Conservation (phyloP, 2,113 vertebrate species). For the Sinocyclocheilus anophthalmus region DNA sequence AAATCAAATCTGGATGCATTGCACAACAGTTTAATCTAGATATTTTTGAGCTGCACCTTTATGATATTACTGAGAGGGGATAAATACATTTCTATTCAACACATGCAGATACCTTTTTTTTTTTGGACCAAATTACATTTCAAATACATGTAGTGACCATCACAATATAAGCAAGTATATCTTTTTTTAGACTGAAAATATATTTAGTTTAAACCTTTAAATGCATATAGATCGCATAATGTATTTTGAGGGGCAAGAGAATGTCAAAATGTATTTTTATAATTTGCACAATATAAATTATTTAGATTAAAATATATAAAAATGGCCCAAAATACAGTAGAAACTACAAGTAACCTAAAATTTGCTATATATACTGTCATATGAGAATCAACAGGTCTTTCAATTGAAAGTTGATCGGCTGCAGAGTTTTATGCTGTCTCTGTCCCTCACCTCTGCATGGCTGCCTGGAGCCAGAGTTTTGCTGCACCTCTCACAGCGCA, state of each 20-base stretch:
- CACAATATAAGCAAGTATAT: too few species aligned
- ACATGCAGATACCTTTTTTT: neutral
- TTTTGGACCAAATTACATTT: neutral
- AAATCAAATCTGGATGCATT: neutral
- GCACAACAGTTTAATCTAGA: neutral
- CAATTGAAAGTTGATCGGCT: too few species aligned
- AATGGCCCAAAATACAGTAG: too few species aligned
- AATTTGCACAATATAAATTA: too few species aligned
- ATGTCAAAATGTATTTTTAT: too few species aligned
- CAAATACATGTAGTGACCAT: neutral
- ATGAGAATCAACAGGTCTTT: too few species aligned
- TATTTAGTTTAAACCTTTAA: too few species aligned
- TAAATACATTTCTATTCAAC: neutral
- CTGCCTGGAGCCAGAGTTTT: conserved; percentile 89
- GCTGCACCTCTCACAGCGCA: conserved; percentile 89
- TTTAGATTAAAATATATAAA: too few species aligned
- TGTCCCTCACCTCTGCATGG: conserved; percentile 84
- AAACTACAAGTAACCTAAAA: too few species aligned
- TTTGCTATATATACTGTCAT: too few species aligned
- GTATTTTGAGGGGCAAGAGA: neutral
- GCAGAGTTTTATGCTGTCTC: too few species aligned
- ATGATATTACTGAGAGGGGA: neutral
- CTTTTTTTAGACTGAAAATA: too few species aligned
- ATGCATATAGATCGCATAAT: neutral
- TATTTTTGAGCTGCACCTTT: neutral